Base-by-base conservation (phyloP, 2,113 vertebrate genomes). In the Oenanthe oenanthe region DNA sequence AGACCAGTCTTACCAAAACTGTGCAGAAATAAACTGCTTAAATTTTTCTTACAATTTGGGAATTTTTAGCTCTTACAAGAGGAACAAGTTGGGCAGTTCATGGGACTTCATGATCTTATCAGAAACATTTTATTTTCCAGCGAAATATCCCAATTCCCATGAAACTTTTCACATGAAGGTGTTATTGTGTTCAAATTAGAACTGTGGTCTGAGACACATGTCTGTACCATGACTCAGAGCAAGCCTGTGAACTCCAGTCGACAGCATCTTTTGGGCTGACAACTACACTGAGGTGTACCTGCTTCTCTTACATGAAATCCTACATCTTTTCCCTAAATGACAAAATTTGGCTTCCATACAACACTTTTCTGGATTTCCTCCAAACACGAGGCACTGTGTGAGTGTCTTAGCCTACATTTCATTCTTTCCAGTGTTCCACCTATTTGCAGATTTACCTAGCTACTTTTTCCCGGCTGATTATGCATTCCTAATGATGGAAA, bases 401-500 rank as follows among this genome's bases (percentile, higher is more conserved):
- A 51, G 6, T 50, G 21, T 34, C n/a, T 28, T 51, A 70, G 24
- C 24, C 36, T 56, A 36, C 5, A 19, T 87, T 81, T 78, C 75
- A 36, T 61, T 60, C 17, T 77, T 80, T 66, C 10, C 34, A 76
- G 24, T 51, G 34, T 88, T 75, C 13, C 21, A 43, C 16, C 12
- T 66, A 17, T 77, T 96, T 85, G 13, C 17, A 82, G 51, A 34
- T 90, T 83, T 74, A 40, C 79, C 63, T 89, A 58, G 17, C 26
- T 80, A 70, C 66, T 89, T 97, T 75, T 71, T 92, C 70, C 40
- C 85, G 62, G 50, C 65, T 96, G 94, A 78, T 88, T 94, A 96
- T 95, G 81, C 82, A 54, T 9, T 95, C 57, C 71, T 89, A 77
- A 58, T 91, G 74, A 51, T 32, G n/a, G 40, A 47, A 86, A 63